Base-by-base conservation (phyloP, 37 sponge, comb jelly and placozoan species). In the Hexactinellida sp. region DNA sequence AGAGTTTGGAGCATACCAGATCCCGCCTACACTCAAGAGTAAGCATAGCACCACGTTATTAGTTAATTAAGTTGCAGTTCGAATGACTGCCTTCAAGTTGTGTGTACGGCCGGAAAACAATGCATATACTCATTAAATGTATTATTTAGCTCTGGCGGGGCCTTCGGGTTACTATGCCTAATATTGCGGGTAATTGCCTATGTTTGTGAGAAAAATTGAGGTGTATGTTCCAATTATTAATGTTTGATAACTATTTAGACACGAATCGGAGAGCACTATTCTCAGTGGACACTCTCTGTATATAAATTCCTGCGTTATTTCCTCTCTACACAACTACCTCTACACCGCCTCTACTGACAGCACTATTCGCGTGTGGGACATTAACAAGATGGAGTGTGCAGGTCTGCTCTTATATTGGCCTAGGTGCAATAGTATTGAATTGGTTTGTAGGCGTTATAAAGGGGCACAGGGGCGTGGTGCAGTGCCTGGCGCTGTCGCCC, bases 331-430 rank as follows among this genome's bases (percentile, higher is more conserved):
- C 76, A 63, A 63, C 13, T 32, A 3, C 25, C 34, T 63, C 25
- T 63, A 32, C 76, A 63, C 76, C 25, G 76, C 76, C 5, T 63
- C 76, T 63, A 63, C 76, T 32, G 76, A 63, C 13, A 23, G 76
- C 28, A 63, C 76, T 32, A 63, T 63, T 63, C 76, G 76, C 76
- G 76, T 63, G 21, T 63, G 76, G 76, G 76, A 63, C 30, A 7
- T 63, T 23, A n/a, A 7, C 1, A 63, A 63, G 34, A 63, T 63
- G 76, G 76, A 63, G 30, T 63, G 76, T n/a, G 13, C 76, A 21
- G 76, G 76, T 63, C 3, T 32, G 76, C 3, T 3, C 3, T 19
- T 47, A 47, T 16, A 16, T 47, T 19, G 13, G 52, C 16, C 16
- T 47, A 47, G 52, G 16, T 47, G 52, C 16, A 47, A 47, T 19